These are phyloP conservation scores for Semnornis frantzii DNA, from an alignment of 2,113 vertebrate genomes.

Conservation along the genomic window DNA sequence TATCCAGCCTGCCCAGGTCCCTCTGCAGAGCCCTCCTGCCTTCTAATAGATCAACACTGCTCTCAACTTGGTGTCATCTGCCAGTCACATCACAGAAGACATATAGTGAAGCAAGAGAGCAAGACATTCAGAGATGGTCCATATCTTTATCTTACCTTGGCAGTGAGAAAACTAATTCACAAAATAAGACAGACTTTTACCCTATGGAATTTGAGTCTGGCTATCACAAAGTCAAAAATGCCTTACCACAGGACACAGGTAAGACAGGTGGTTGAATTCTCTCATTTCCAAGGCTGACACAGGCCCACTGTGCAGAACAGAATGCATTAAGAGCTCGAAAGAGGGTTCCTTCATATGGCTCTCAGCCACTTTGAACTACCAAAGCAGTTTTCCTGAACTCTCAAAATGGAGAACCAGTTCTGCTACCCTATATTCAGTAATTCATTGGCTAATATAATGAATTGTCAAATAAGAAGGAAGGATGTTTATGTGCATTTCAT, in stretches of 20 bases:
- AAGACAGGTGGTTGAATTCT: not conserved
- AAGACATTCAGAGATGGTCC: not conserved
- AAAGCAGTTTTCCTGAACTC: not conserved
- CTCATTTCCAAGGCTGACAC: not conserved
- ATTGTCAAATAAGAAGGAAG: not conserved
- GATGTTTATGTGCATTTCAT: not conserved
- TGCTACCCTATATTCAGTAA: not conserved
- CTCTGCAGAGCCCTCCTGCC: no score
- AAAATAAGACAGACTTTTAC: not conserved
- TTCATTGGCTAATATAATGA: not conserved
- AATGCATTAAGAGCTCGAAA: not conserved
- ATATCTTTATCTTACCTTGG: fast-evolving
- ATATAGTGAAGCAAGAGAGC: not conserved
- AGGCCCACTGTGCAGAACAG: fast-evolving
- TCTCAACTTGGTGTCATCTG: no score
- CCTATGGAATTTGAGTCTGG: not conserved
- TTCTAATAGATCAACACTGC: no score
- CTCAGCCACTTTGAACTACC: fast-evolving
- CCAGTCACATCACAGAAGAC: not conserved
- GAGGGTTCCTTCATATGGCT: fast-evolving
- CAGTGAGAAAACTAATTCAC: not conserved
- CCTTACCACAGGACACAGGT: not conserved
- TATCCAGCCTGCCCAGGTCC: no score
- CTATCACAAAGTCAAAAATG: not conserved
- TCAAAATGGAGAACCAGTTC: not conserved